Conservation (phyloP, 2,113 vertebrate species). For the Plectropomus leopardus region DNA sequence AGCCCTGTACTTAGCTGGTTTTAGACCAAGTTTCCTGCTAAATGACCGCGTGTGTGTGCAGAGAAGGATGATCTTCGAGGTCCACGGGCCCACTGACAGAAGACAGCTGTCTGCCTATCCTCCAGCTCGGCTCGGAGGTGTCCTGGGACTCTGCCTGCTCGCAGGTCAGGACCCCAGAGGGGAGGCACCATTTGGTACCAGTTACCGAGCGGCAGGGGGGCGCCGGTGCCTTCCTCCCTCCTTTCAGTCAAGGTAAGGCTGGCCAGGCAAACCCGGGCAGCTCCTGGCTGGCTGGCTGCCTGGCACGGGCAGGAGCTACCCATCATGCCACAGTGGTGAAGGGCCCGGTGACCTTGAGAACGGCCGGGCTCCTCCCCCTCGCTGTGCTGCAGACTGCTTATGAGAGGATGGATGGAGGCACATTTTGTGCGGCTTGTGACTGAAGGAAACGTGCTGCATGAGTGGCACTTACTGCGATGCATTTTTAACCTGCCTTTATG, state of each 20-base stretch:
- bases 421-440: conserved; percentile 18
- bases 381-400: conserved; percentile 58
- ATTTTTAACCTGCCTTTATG: conserved; percentile 22
- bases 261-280: conserved; percentile 55
- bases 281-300: conserved; percentile 48
- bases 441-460: conserved; percentile 30
- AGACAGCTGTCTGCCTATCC: conserved; percentile 86
- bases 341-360: conserved; percentile 82
- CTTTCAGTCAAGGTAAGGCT: conserved; percentile 72
- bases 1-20: not conserved
- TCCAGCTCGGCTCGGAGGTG: conserved; percentile 75
- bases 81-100: conserved; percentile 77
- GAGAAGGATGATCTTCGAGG: conserved; percentile 44
- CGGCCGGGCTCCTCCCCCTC: conserved; percentile 46
- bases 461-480: conserved; percentile 19
- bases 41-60: conserved; percentile 7
- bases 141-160: conserved; percentile 80
- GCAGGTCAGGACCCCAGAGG: conserved; percentile 81
- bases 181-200: conserved; percentile 85
- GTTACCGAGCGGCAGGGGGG: conserved; percentile 81
- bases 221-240: conserved; percentile 53
- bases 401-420: conserved; percentile 61
- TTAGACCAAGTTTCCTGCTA: conserved; percentile 28
- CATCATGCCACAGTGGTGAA: conserved; percentile 80
- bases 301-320: conserved; percentile 59